phyloP scores from a whole-genome alignment of 35 echinoderm and acorn worm species.

The Heliocidaris erythrogramma region DNA sequence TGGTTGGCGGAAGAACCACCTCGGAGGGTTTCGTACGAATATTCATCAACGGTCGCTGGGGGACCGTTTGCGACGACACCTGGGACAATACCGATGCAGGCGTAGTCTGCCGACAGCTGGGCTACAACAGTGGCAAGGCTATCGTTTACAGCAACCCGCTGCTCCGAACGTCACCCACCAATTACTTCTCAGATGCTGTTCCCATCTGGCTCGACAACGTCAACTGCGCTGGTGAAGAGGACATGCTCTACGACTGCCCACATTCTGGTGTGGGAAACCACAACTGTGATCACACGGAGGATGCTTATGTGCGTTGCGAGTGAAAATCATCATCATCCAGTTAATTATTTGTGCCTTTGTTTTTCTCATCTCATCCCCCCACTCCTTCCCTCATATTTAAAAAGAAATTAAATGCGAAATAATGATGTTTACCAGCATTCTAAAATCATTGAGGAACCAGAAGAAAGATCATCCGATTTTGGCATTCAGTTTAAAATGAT shows the following conservation, averaged over 20 bases:
- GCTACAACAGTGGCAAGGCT: slow-evolving; percentile 21
- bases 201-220: slow-evolving; percentile 76
- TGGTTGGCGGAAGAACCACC: background rate
- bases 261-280: slow-evolving; percentile 70
- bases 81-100: slow-evolving; percentile 52
- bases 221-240: slow-evolving; percentile 67
- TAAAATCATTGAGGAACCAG: too few species aligned
- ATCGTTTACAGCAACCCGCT: background rate
- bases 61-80: slow-evolving; percentile 56
- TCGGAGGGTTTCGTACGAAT: slow-evolving; percentile 50
- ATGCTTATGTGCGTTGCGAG: slow-evolving; percentile 64
- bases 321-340: background rate
- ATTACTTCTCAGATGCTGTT: slow-evolving; percentile 3
- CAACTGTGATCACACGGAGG: slow-evolving; percentile 74
- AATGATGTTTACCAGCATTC: too few species aligned
- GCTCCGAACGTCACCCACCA: background rate
- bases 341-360: background rate
- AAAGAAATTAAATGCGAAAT: too few species aligned
- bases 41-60: slow-evolving; percentile 52
- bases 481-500: too few species aligned
- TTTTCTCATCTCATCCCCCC: background rate
- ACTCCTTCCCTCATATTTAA: background rate
- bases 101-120: slow-evolving; percentile 52
- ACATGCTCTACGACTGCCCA: slow-evolving; percentile 54
- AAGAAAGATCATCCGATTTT: too few species aligned